Percentiles rank a stretch among this genome's conserved stretches.
Conservation (phyloP, 1,140 invertebrate genomes). For the Myzus persicae region DNA sequence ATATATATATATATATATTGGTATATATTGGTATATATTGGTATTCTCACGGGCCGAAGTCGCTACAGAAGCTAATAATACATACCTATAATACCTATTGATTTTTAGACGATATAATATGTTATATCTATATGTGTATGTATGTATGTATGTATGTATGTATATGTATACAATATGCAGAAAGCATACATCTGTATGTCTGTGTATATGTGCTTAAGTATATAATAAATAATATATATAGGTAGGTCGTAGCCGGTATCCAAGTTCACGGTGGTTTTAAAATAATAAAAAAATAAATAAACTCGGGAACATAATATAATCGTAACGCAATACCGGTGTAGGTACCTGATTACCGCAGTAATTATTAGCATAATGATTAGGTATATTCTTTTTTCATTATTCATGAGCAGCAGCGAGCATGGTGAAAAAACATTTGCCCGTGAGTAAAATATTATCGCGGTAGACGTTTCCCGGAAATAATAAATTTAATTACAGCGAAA, state of each 20-base stretch:
- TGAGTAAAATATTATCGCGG: not conserved
- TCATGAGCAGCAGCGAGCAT: not conserved
- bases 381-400: not conserved
- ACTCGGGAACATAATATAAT: not conserved
- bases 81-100: not conserved
- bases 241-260: not conserved
- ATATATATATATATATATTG: too few relatives aligned
- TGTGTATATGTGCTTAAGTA: not conserved
- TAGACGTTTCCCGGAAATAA: not conserved
- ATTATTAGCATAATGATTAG: slow-evolving; percentile 22
- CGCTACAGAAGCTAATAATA: not conserved
- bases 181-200: not conserved
- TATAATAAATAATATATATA: not conserved
- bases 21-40: not conserved
- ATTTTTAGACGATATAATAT: not conserved
- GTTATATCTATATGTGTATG: not conserved
- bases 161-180: not conserved
- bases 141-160: not conserved
- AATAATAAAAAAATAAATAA: slow-evolving; percentile 31
- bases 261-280: not conserved
- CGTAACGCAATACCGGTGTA: not conserved
- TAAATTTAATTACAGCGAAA: not conserved
- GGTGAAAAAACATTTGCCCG: not conserved
- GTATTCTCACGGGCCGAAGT: not conserved
- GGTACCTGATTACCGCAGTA: not conserved